Evolutionary conservation across 2,888 invertebrate species (phyloP).

Genomic region (Pasiphila rectangulata): DNA sequence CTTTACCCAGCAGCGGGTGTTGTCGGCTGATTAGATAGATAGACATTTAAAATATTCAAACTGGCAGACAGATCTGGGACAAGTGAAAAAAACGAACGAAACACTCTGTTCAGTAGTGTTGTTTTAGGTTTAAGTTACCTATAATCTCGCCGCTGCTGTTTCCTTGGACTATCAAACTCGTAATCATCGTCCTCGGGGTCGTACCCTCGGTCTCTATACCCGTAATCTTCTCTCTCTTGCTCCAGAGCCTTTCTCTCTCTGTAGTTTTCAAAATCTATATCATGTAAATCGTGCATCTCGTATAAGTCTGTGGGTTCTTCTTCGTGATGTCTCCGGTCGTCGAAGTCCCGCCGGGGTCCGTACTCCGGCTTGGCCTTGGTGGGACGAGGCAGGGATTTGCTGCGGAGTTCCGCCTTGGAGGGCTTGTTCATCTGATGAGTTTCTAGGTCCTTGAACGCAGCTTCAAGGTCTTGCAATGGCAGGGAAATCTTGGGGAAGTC

Average conservation of each 20-base stretch:
- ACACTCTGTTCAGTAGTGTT: too few relatives aligned
- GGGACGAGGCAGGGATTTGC: conserved; percentile 68
- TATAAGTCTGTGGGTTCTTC: conserved; percentile 64
- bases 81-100: background rate
- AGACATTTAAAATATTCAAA: too few relatives aligned
- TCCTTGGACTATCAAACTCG: conserved; percentile 60
- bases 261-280: conserved; percentile 73
- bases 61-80: too few relatives aligned
- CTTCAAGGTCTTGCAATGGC: conserved; percentile 69
- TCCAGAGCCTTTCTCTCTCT: conserved; percentile 70
- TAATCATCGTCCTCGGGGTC: conserved; percentile 72
- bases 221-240: conserved; percentile 52
- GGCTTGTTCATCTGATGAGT: conserved; percentile 57
- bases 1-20: too few relatives aligned
- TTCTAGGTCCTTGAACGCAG: conserved; percentile 66
- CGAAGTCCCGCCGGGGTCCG: conserved; percentile 58
- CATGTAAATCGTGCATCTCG: conserved; percentile 70
- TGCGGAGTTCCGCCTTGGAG: conserved; percentile 54
- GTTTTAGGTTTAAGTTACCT: too few relatives aligned
- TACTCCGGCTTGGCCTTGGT: conserved; percentile 55
- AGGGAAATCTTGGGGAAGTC: conserved; percentile 72
- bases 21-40: too few relatives aligned
- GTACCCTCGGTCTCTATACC: conserved; percentile 57
- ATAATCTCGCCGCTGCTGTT: conserved; percentile 43
- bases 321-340: conserved; percentile 53